These are phyloP conservation scores for Dipodomys stephensi DNA, from an alignment of 2,113 vertebrate genomes.

Conservation along the genomic window DNA sequence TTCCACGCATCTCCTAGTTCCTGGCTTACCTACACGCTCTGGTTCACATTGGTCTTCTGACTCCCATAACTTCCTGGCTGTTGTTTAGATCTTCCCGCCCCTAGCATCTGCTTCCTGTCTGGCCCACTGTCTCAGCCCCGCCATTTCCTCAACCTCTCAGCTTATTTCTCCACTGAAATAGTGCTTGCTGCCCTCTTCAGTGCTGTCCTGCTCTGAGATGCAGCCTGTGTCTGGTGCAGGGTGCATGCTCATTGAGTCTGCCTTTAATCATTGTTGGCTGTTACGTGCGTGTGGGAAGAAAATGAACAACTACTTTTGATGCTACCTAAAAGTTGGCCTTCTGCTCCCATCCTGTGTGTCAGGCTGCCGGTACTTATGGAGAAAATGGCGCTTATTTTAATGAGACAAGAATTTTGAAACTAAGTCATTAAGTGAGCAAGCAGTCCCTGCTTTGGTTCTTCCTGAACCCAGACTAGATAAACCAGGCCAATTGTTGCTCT, in stretches of 20 bases:
- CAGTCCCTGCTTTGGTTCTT: rapidly evolving
- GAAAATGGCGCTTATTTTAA: not conserved
- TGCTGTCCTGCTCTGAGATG: not conserved
- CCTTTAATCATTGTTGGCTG: rapidly evolving
- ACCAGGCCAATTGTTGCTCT: not conserved
- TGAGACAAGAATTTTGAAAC: rapidly evolving
- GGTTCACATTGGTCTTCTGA: not conserved
- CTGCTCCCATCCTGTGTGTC: rapidly evolving
- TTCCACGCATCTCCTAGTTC: too few species aligned
- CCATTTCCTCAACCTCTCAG: too few species aligned
- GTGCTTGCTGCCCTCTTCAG: too few species aligned
- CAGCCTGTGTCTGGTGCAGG: not conserved
- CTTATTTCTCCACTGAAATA: too few species aligned
- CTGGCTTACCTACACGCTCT: rapidly evolving
- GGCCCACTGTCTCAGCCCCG: not conserved
- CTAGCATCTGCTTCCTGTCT: not conserved
- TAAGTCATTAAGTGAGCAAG: rapidly evolving
- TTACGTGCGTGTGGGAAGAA: rapidly evolving
- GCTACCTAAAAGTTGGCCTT: not conserved
- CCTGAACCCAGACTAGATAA: rapidly evolving
- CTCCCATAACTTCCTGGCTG: too few species aligned
- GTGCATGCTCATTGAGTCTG: rapidly evolving
- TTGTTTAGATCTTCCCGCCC: too few species aligned
- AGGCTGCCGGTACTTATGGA: not conserved
- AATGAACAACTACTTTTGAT: rapidly evolving